Conservation (phyloP, 2,888 invertebrate genomes). For the Teleogryllus oceanicus region DNA sequence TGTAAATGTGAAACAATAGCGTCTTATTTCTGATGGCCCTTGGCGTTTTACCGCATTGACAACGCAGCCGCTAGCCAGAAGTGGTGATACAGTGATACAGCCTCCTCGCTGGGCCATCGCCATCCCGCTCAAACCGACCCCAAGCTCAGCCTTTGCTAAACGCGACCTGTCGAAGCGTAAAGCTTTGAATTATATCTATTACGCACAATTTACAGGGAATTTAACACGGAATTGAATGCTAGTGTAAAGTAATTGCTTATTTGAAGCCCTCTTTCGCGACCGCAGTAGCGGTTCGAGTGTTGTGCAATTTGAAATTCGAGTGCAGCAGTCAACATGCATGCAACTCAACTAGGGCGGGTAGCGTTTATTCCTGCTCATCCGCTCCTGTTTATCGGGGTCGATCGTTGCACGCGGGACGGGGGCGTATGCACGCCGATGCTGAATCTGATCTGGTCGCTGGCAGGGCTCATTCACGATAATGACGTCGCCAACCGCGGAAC, state of each 20-base stretch:
- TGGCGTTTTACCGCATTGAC: no score
- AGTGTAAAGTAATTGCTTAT: constrained; percentile 18
- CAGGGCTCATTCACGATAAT: background rate
- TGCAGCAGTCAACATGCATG: background rate
- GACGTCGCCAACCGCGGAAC: background rate
- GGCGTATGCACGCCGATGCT: background rate
- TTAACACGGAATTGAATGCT: background rate
- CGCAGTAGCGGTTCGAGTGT: background rate
- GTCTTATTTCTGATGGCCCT: no score
- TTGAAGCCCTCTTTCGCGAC: background rate
- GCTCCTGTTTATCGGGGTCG: background rate
- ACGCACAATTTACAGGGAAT: background rate
- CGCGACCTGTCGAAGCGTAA: background rate
- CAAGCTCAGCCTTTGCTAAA: background rate
- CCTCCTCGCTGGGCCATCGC: no score
- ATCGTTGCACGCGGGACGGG: background rate
- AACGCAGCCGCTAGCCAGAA: no score
- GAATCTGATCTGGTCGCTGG: constrained; percentile 18
- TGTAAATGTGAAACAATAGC: no score
- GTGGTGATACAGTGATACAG: no score
- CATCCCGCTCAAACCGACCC: no score
- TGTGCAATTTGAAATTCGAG: constrained; percentile 7
- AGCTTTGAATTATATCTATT: background rate
- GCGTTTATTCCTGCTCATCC: background rate
- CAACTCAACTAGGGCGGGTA: background rate